phyloP scores from a whole-genome alignment of 2,113 vertebrate genomes.

The Nycticorax nycticorax region DNA sequence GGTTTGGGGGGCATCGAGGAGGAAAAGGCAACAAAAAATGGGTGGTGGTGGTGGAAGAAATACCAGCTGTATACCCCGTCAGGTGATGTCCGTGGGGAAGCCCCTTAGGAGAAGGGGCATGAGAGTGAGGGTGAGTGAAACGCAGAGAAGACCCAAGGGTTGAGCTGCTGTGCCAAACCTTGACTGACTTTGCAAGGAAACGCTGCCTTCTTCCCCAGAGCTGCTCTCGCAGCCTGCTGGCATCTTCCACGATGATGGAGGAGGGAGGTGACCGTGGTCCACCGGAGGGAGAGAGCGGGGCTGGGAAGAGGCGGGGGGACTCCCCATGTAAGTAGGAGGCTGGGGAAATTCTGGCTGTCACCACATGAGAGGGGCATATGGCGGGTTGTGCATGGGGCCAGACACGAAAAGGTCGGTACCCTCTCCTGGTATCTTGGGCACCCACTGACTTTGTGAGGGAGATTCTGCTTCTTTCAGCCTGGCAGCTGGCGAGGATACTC shows the following conservation, averaged over 20 bases:
- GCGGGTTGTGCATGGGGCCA: not conserved
- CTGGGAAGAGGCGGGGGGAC: not conserved
- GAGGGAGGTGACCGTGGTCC: accelerated
- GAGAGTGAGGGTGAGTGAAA: not conserved
- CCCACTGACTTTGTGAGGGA: not conserved
- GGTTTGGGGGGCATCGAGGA: not conserved
- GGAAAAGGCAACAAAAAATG: not conserved
- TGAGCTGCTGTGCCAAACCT: not conserved
- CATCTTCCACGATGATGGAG: not conserved
- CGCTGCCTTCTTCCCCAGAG: not conserved
- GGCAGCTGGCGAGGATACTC: not conserved
- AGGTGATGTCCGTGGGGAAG: not conserved
- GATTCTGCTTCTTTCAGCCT: not conserved
- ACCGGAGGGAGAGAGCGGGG: not conserved
- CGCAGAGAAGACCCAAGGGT: not conserved
- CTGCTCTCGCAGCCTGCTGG: not conserved
- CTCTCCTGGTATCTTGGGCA: not conserved
- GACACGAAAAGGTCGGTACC: not conserved
- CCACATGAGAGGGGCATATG: not conserved
- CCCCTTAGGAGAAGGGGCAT: not conserved
- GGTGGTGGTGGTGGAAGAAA: not conserved
- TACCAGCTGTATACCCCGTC: not conserved
- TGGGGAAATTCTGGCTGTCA: not conserved
- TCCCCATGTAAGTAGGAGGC: not conserved
- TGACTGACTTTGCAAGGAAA: not conserved